These are phyloP conservation scores for Hoplodrina blanda DNA, from an alignment of 2,888 invertebrate species.

Conservation along the genomic window DNA sequence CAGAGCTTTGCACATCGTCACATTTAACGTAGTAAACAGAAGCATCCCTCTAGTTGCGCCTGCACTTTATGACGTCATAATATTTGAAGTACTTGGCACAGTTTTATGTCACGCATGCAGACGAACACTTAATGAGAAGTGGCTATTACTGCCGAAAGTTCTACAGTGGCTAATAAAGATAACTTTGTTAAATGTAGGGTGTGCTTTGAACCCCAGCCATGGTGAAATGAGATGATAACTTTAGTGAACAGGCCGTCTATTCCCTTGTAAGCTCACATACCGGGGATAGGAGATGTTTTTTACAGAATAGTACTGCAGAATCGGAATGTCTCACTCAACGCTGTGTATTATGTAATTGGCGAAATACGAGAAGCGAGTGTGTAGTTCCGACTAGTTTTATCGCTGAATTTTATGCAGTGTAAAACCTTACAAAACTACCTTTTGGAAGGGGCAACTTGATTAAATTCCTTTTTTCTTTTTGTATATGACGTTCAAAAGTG, in stretches of 20 bases:
- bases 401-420: no score
- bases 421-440: no score
- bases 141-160: conserved; percentile 40
- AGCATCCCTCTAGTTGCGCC: conserved; percentile 21
- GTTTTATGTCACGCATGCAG: conserved; percentile 55
- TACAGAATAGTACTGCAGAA: no score
- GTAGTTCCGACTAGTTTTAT: no score
- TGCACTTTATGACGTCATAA: conserved; percentile 62
- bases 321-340: no score
- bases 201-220: conserved; percentile 1
- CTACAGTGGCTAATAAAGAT: conserved; percentile 29
- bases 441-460: no score
- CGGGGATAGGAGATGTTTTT: no score
- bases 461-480: no score
- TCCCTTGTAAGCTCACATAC: not conserved
- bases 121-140: conserved; percentile 56
- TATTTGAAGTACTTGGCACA: conserved; percentile 24
- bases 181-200: conserved; percentile 44
- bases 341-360: no score
- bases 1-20: not conserved
- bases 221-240: not conserved
- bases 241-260: not conserved
- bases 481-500: no score
- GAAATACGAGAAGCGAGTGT: no score
- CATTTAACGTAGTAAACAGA: conserved; percentile 22